Percentiles rank a stretch among this genome's conserved stretches.
Conservation (phyloP, 2,797 vertebrate genomes). For the Podarcis lilfordi region DNA sequence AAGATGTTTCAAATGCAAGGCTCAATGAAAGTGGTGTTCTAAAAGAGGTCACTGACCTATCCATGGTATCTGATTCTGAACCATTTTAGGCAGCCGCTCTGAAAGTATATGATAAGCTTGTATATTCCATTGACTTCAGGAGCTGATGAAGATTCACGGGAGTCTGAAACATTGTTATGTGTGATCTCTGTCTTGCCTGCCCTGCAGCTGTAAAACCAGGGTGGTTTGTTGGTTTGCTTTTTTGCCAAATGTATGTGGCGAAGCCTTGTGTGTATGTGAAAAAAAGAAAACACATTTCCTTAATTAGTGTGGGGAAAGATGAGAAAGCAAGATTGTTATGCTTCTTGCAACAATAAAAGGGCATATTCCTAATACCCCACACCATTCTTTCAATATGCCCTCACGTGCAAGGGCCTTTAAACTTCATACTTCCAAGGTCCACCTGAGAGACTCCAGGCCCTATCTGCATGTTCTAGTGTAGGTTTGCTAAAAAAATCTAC, state of each 20-base stretch:
- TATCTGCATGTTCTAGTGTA: too few species aligned
- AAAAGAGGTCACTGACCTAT: slow-evolving; percentile 53
- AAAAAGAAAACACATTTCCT: too few species aligned
- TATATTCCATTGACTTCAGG: slow-evolving; percentile 40
- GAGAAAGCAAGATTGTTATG: too few species aligned
- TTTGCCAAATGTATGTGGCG: neutral
- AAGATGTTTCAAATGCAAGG: slow-evolving; percentile 50
- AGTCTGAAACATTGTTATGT: neutral
- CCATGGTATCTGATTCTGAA: slow-evolving; percentile 35
- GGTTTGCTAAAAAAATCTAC: too few species aligned
- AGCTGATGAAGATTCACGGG: slow-evolving; percentile 3
- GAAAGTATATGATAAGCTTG: slow-evolving; percentile 7
- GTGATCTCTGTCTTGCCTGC: neutral
- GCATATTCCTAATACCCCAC: neutral
- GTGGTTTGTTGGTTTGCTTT: neutral
- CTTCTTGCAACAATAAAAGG: neutral
- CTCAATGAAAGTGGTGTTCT: slow-evolving; percentile 40
- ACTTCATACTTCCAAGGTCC: too few species aligned
- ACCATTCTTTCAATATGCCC: neutral
- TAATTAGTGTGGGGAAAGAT: too few species aligned
- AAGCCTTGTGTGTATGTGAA: too few species aligned
- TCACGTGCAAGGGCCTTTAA: too few species aligned
- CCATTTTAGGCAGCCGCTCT: slow-evolving; percentile 20
- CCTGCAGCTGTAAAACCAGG: neutral
- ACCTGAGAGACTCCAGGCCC: too few species aligned